phyloP scores from a whole-genome alignment of 2,888 invertebrate species.

The Dione juno region DNA sequence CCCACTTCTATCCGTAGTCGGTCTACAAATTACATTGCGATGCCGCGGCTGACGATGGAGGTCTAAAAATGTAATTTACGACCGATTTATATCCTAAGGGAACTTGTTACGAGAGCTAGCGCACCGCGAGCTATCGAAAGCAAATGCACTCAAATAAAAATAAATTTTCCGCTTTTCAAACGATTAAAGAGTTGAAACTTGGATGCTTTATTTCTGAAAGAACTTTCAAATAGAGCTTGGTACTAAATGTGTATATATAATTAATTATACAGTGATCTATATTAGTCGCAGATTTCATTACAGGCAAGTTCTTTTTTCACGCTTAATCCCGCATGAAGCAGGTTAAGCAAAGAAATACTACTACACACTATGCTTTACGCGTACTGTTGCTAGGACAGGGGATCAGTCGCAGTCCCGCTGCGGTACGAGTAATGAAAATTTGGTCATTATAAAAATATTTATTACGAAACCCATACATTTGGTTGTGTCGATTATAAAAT shows the following conservation, averaged over 20 bases:
- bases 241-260: background rate
- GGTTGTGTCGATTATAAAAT: background rate
- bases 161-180: slow-evolving; percentile 22
- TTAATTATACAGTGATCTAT: too few species aligned
- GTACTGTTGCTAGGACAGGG: too few species aligned
- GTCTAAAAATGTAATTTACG: slow-evolving; percentile 71
- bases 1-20: slow-evolving; percentile 5
- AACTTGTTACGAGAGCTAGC: slow-evolving; percentile 60
- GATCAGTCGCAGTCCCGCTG: too few species aligned
- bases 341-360: too few species aligned
- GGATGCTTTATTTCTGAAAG: background rate
- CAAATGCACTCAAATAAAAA: slow-evolving; percentile 46
- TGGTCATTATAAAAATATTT: too few species aligned
- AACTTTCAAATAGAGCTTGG: background rate
- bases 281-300: too few species aligned
- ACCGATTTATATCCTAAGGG: slow-evolving; percentile 68
- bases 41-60: slow-evolving; percentile 52
- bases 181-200: slow-evolving; percentile 16
- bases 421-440: too few species aligned
- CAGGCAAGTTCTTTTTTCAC: too few species aligned
- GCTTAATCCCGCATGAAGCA: too few species aligned
- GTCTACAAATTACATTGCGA: slow-evolving; percentile 49
- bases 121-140: slow-evolving; percentile 48
- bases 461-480: too few species aligned
- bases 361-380: too few species aligned